Percentiles rank a stretch among this genome's conserved stretches.
phyloP scores from a whole-genome alignment of 1,140 invertebrate species.

The Scaptomyza montana region DNA sequence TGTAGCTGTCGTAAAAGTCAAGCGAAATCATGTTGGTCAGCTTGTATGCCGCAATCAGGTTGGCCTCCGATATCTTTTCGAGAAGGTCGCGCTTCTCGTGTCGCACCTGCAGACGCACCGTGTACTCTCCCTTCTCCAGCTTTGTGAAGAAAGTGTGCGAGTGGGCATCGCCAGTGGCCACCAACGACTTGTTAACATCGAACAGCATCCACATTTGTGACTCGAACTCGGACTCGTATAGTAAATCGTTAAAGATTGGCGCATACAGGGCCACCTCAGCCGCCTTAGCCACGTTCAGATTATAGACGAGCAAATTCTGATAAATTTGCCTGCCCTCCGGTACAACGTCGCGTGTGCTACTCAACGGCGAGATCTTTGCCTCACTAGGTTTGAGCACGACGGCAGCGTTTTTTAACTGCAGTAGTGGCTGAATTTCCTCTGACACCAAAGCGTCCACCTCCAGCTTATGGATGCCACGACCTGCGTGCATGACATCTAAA shows the following conservation, averaged over 20 bases:
- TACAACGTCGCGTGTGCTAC: conserved; percentile 90
- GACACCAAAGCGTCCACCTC: conserved; percentile 89
- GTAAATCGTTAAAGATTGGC: conserved; percentile 91
- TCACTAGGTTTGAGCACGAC: conserved; percentile 92
- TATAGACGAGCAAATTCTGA: conserved; percentile 93
- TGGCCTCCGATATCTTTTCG: conserved; percentile 92
- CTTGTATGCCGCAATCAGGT: conserved; percentile 91
- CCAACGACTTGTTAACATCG: conserved; percentile 94
- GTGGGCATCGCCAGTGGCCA: conserved; percentile 95
- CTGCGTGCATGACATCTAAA: conserved; percentile 87
- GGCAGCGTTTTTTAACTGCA: conserved; percentile 91
- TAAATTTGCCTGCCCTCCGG: conserved; percentile 95
- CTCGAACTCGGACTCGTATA: conserved; percentile 98
- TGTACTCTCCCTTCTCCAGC: conserved; percentile 98
- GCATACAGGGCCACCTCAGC: conserved; percentile 90
- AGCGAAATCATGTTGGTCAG: conserved; percentile 88
- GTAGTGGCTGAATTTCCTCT: conserved; percentile 91
- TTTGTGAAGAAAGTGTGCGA: conserved; percentile 92
- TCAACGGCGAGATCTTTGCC: conserved; percentile 90
- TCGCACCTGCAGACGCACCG: conserved; percentile 92
- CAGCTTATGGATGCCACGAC: conserved; percentile 90
- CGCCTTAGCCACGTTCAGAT: conserved; percentile 91
- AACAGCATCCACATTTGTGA: conserved; percentile 98
- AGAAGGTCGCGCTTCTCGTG: conserved; percentile 94
- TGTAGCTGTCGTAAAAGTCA: conserved; percentile 90